Percentiles rank a stretch among this genome's conserved stretches.
Evolutionary conservation across 1,140 invertebrate species (phyloP).

Genomic region (Microplitis mediator): DNA sequence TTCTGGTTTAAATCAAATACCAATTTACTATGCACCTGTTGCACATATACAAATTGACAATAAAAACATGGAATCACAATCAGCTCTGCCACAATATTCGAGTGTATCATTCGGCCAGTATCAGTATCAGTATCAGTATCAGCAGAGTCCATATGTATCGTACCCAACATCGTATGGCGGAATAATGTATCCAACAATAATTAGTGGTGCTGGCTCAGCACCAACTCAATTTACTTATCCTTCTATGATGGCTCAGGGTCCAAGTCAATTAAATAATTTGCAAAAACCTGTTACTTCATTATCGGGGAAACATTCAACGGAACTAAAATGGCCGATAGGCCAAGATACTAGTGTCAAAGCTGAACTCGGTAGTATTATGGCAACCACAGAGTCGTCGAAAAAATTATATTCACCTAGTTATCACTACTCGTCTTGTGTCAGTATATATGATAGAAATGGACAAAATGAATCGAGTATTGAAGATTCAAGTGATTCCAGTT

Average conservation of each 20-base stretch:
- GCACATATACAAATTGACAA: slow-evolving; percentile 34
- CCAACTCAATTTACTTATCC: slow-evolving; percentile 59
- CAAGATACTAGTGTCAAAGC: slow-evolving; percentile 69
- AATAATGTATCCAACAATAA: slow-evolving; percentile 64
- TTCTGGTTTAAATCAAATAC: slow-evolving; percentile 57
- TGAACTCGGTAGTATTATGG: slow-evolving; percentile 66
- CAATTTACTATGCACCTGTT: slow-evolving; percentile 68
- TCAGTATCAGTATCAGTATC: background rate
- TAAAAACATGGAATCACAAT: slow-evolving; percentile 17
- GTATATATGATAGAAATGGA: slow-evolving; percentile 39
- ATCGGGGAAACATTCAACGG: slow-evolving; percentile 26
- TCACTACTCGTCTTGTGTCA: slow-evolving; percentile 43
- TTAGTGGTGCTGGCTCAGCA: slow-evolving; percentile 45
- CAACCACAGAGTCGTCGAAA: slow-evolving; percentile 65
- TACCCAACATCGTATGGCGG: slow-evolving; percentile 57
- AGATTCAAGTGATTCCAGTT: slow-evolving; percentile 57
- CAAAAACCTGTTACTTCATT: slow-evolving; percentile 7
- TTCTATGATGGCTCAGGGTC: slow-evolving; percentile 49
- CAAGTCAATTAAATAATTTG: background rate
- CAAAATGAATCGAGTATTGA: slow-evolving; percentile 44
- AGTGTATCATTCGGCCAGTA: slow-evolving; percentile 8
- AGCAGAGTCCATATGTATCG: slow-evolving; percentile 38
- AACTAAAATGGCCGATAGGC: slow-evolving; percentile 59
- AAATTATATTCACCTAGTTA: slow-evolving; percentile 54
- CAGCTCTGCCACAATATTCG: slow-evolving; percentile 28